Conservation (phyloP, 2,888 invertebrate genomes). For the Drosophila vallismaia region DNA sequence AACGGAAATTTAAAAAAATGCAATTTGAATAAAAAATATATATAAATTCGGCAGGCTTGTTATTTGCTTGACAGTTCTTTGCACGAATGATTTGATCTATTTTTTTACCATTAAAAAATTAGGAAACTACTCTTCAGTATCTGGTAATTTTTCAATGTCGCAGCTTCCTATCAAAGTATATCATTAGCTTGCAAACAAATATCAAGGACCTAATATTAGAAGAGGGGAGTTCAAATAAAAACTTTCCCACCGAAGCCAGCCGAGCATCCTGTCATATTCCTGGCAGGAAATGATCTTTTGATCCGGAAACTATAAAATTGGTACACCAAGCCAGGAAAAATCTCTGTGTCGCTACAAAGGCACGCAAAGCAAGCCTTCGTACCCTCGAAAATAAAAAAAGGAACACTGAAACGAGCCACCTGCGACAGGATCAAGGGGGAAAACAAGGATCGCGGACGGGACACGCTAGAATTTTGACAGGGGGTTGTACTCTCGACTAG, state of each 20-base stretch:
- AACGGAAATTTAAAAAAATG: slow-evolving; percentile 25
- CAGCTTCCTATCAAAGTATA: slow-evolving; percentile 35
- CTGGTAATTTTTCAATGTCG: neutral
- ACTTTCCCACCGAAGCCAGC: slow-evolving; percentile 65
- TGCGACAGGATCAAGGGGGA: slow-evolving; percentile 57
- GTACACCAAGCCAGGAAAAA: slow-evolving; percentile 56
- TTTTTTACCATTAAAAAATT: neutral
- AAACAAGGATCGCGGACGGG: slow-evolving; percentile 23
- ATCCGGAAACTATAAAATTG: slow-evolving; percentile 82
- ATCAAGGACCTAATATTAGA: slow-evolving; percentile 5
- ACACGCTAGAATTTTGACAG: slow-evolving; percentile 33
- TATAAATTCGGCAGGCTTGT: slow-evolving; percentile 5
- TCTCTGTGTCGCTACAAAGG: slow-evolving; percentile 64
- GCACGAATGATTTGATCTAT: neutral
- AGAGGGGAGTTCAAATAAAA: slow-evolving; percentile 24
- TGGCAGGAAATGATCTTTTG: slow-evolving; percentile 83
- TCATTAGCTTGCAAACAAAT: slow-evolving; percentile 44
- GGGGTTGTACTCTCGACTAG: slow-evolving; percentile 35
- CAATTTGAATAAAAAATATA: slow-evolving; percentile 3
- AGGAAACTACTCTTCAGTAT: neutral
- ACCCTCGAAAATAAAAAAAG: slow-evolving; percentile 12
- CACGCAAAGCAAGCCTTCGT: slow-evolving; percentile 70
- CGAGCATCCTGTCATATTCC: slow-evolving; percentile 77
- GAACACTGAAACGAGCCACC: slow-evolving; percentile 73
- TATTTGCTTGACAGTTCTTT: slow-evolving; percentile 5